A percentile compares a stretch with the other conserved stretches of the same genome.
These are phyloP conservation scores for Nansenia antarctica DNA, from an alignment of 2,113 vertebrate species.

Conservation along the genomic window DNA sequence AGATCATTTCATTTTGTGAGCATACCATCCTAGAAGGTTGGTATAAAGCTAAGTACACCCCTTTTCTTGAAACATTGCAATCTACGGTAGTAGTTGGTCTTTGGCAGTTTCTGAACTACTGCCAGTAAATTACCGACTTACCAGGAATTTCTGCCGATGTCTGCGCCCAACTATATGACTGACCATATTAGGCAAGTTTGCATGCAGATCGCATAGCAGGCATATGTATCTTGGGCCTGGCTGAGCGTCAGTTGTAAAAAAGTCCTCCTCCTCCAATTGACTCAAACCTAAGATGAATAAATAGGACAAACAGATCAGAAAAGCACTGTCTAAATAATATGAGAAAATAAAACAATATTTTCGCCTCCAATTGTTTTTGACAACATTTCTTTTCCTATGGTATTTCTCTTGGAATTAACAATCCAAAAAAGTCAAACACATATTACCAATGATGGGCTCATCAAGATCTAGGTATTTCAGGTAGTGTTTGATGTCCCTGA, in stretches of 20 bases:
- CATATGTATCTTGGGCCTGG: slow-evolving; percentile 61
- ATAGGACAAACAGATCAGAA: neutral
- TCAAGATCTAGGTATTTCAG: slow-evolving; percentile 73
- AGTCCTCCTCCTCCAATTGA: slow-evolving; percentile 54
- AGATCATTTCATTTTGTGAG: no score
- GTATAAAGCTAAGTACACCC: no score
- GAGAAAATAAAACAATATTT: neutral
- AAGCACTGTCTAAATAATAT: neutral
- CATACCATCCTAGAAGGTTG: no score
- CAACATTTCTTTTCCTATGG: neutral
- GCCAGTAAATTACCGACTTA: slow-evolving; percentile 36
- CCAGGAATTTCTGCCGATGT: slow-evolving; percentile 78
- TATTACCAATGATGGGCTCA: slow-evolving; percentile 77
- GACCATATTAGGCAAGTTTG: slow-evolving; percentile 58
- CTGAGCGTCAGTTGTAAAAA: slow-evolving; percentile 29
- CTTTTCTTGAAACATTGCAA: no score
- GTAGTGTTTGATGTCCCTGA: slow-evolving; percentile 67
- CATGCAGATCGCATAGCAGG: slow-evolving; percentile 54
- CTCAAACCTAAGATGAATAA: slow-evolving; percentile 60
- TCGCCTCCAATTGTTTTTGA: neutral
- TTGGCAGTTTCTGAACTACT: no score
- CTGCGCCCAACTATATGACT: slow-evolving; percentile 74
- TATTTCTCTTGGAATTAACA: neutral
- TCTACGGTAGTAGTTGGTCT: no score
- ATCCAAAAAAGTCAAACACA: no score